Conservation (phyloP, 2,888 invertebrate genomes). For the Eilema caniola region DNA sequence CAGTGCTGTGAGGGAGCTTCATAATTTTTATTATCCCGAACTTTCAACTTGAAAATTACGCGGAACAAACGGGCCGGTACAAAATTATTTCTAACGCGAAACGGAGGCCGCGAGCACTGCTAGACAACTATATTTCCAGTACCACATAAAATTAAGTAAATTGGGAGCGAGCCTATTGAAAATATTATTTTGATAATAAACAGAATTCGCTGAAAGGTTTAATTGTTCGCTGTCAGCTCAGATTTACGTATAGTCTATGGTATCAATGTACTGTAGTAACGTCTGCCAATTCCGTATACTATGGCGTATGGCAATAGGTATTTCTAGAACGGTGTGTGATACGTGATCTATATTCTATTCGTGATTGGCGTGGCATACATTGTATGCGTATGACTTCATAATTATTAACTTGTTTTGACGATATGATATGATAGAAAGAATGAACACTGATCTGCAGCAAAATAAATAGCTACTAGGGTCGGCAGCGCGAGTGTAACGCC, state of each 20-base stretch:
- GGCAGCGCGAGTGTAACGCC: too few species aligned
- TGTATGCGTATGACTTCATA: slow-evolving; percentile 21
- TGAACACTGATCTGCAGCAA: too few species aligned
- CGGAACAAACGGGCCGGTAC: too few species aligned
- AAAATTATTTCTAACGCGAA: too few species aligned
- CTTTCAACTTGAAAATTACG: too few species aligned
- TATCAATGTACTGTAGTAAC: slow-evolving; percentile 55
- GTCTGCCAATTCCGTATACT: slow-evolving; percentile 39
- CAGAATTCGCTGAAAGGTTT: neutral
- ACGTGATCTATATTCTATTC: slow-evolving; percentile 48
- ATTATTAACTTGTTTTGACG: neutral
- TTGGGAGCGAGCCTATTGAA: slow-evolving; percentile 1
- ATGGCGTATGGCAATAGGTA: slow-evolving; percentile 40
- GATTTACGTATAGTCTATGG: slow-evolving; percentile 47
- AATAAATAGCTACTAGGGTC: too few species aligned
- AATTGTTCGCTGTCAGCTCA: neutral
- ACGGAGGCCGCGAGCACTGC: too few species aligned
- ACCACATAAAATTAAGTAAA: neutral
- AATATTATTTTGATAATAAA: neutral
- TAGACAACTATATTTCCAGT: neutral
- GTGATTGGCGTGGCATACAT: slow-evolving; percentile 34
- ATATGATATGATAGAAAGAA: too few species aligned
- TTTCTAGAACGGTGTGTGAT: slow-evolving; percentile 57
- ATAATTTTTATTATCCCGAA: too few species aligned
- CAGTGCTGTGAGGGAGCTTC: too few species aligned